phyloP scores from a whole-genome alignment of 1,140 invertebrate species.

The Bombus vancouverensis region DNA sequence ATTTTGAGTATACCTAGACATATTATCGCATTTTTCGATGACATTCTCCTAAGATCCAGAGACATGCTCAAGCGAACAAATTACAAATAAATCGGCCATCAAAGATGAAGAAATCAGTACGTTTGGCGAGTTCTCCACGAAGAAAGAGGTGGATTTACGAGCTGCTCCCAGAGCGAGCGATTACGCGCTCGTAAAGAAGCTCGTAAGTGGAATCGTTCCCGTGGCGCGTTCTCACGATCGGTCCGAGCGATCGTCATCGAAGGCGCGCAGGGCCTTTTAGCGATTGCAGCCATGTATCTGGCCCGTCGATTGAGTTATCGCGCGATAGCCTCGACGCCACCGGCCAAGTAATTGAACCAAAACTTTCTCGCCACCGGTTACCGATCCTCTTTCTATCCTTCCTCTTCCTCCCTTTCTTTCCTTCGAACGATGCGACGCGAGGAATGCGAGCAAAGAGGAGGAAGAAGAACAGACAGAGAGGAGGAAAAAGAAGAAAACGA shows the following conservation, averaged over 20 bases:
- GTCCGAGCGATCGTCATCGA: constrained; percentile 28
- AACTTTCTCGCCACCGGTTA: constrained; percentile 53
- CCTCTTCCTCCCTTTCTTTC: no score
- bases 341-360: constrained; percentile 62
- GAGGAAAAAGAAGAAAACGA: constrained; percentile 38
- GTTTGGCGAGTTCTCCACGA: neutral
- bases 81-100: neutral
- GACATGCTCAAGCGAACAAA: neutral
- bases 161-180: neutral
- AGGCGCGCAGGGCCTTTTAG: constrained; percentile 58
- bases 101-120: neutral
- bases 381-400: neutral
- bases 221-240: constrained; percentile 20
- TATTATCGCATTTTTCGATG: neutral
- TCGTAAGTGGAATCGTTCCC: constrained; percentile 15
- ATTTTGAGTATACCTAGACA: no score
- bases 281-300: constrained; percentile 69
- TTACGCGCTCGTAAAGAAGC: constrained; percentile 38
- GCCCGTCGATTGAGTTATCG: constrained; percentile 63
- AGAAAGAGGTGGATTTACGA: constrained; percentile 27
- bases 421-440: neutral
- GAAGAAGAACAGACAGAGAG: neutral
- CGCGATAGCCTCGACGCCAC: constrained; percentile 50
- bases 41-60: neutral
- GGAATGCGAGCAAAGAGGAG: neutral